Conservation (phyloP, 2,113 vertebrate genomes). For the Helogale parvula region DNA sequence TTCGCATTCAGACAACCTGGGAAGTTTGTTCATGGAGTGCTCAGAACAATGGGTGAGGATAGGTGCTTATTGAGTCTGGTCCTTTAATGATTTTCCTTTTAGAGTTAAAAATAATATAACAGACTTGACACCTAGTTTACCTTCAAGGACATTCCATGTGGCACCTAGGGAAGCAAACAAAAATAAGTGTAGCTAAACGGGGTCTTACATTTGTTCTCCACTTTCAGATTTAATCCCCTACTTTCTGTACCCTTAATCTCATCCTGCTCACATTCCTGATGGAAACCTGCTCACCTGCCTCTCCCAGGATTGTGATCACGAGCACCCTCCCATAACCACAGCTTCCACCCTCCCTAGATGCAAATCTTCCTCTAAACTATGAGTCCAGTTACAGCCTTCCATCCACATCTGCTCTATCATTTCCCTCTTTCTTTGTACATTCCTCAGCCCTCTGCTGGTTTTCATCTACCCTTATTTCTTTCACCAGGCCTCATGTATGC, state of each 20-base stretch:
- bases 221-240: background rate
- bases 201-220: background rate
- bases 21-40: background rate
- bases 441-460: background rate
- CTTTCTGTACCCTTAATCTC: background rate
- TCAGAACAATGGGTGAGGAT: background rate
- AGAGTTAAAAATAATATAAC: background rate
- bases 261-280: background rate
- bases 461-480: background rate
- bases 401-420: too few species aligned
- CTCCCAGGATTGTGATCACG: background rate
- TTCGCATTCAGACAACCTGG: background rate
- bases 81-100: background rate
- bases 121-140: background rate
- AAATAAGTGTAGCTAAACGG: background rate
- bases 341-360: background rate
- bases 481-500: background rate
- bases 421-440: background rate
- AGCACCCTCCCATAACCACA: background rate
- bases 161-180: background rate
- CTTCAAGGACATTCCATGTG: background rate
- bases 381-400: background rate
- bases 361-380: background rate
- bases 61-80: background rate
- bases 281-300: background rate